phyloP scores from a whole-genome alignment of 2,888 invertebrate species.

The Unio delphinus region DNA sequence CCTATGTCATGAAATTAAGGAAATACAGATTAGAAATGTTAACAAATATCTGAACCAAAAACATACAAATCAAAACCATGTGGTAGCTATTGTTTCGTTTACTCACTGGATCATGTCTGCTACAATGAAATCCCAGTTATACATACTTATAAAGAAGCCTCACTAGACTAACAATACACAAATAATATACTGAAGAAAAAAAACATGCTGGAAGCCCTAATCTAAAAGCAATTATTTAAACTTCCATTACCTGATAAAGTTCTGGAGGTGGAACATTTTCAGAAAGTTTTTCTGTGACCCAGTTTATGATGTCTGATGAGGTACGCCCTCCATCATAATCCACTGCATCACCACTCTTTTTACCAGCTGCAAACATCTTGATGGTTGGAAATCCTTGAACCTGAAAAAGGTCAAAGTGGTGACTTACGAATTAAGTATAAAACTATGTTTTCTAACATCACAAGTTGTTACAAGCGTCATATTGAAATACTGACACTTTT shows the following conservation, averaged over 20 bases:
- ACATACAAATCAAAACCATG: too few relatives aligned
- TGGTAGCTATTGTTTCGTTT: too few relatives aligned
- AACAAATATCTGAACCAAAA: too few relatives aligned
- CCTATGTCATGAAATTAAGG: too few relatives aligned
- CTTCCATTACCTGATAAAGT: constrained; percentile 78
- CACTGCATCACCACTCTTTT: constrained; percentile 73
- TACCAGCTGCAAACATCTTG: constrained; percentile 86
- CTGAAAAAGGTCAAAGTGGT: constrained; percentile 38
- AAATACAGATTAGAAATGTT: too few relatives aligned
- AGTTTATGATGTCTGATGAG: constrained; percentile 88
- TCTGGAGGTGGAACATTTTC: constrained; percentile 94
- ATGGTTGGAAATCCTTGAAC: constrained; percentile 97
- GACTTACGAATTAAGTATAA: not conserved
- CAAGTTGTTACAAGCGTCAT: too few relatives aligned
- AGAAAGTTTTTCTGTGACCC: constrained; percentile 89
- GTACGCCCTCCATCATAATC: constrained; percentile 96
- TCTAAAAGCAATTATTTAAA: not conserved
- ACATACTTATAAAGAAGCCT: too few relatives aligned
- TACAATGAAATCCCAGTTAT: too few relatives aligned
- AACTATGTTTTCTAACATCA: not conserved
- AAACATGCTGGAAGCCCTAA: not conserved
- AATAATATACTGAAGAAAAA: too few relatives aligned
- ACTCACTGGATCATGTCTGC: too few relatives aligned
- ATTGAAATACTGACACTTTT: too few relatives aligned
- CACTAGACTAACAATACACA: too few relatives aligned